phyloP scores from a whole-genome alignment of 2,888 invertebrate species.

The Yponomeuta malinellus region DNA sequence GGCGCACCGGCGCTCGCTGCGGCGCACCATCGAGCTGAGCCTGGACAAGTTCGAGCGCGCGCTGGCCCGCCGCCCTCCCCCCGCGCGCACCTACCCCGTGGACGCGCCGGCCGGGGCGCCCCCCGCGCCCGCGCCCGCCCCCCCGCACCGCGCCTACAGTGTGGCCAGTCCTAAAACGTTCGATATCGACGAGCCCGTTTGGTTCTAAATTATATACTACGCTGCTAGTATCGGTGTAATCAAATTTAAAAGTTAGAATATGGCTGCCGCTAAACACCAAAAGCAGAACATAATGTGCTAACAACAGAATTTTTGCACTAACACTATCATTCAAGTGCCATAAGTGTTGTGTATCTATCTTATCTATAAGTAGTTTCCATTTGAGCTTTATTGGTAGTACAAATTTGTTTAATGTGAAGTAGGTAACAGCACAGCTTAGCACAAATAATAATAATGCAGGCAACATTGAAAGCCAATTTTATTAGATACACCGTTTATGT shows the following conservation, averaged over 20 bases:
- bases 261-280: too few species aligned
- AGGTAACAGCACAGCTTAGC: neutral
- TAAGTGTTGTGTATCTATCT: too few species aligned
- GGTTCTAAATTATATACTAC: constrained; percentile 15
- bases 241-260: too few species aligned
- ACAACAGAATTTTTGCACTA: too few species aligned
- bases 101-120: constrained; percentile 56
- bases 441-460: neutral
- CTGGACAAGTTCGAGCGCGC: constrained; percentile 59
- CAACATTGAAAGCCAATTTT: too few species aligned
- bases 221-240: too few species aligned
- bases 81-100: constrained; percentile 61
- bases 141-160: constrained; percentile 37
- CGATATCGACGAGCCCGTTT: constrained; percentile 75
- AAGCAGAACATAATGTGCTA: too few species aligned
- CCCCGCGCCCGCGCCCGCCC: constrained; percentile 22
- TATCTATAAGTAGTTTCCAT: too few species aligned
- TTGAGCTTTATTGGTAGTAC: neutral
- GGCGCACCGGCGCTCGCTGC: constrained; percentile 37
- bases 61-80: constrained; percentile 39
- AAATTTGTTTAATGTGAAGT: neutral
- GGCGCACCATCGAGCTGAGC: constrained; percentile 64
- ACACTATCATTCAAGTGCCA: too few species aligned
- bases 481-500: too few species aligned
- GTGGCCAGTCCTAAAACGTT: constrained; percentile 70